Conservation (phyloP, 2,113 vertebrate genomes). For the Oreocharis arfaki region DNA sequence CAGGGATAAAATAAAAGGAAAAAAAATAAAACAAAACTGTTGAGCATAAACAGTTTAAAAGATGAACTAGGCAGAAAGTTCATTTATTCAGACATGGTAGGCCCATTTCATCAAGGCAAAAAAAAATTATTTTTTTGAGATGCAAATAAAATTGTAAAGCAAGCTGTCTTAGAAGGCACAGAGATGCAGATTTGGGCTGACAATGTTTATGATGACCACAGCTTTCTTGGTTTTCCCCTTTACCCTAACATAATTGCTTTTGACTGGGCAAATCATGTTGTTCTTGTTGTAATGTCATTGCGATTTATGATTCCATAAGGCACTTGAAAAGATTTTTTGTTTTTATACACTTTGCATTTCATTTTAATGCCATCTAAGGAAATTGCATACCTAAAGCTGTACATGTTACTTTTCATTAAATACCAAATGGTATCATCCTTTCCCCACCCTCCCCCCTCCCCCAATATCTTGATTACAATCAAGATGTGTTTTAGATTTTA, state of each 20-base stretch:
- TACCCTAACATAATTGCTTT: slow-evolving; percentile 57
- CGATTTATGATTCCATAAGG: slow-evolving; percentile 63
- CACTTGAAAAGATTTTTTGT: slow-evolving; percentile 53
- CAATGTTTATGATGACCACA: slow-evolving; percentile 56
- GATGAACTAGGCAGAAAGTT: neutral
- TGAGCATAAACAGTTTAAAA: neutral
- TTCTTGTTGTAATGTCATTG: slow-evolving; percentile 59
- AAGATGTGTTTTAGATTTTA: slow-evolving; percentile 43
- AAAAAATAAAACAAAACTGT: neutral
- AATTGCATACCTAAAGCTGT: slow-evolving; percentile 54
- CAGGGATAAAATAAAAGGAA: neutral
- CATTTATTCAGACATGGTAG: neutral
- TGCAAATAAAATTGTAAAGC: slow-evolving; percentile 10
- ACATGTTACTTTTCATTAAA: slow-evolving; percentile 50
- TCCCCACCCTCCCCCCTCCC: neutral
- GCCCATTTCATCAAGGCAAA: neutral
- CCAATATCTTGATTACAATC: slow-evolving; percentile 53
- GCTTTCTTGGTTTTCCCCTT: slow-evolving; percentile 6
- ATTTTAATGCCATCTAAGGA: slow-evolving; percentile 54
- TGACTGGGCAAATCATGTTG: slow-evolving; percentile 62
- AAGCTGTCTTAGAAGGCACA: slow-evolving; percentile 9
- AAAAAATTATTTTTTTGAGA: neutral
- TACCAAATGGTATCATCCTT: neutral
- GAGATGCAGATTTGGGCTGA: slow-evolving; percentile 51
- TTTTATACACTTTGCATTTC: slow-evolving; percentile 60